Percentiles rank a stretch among this genome's conserved stretches.
Evolutionary conservation across 2,113 vertebrate species (phyloP).

Genomic region (rat (Rattus norvegicus)): DNA sequence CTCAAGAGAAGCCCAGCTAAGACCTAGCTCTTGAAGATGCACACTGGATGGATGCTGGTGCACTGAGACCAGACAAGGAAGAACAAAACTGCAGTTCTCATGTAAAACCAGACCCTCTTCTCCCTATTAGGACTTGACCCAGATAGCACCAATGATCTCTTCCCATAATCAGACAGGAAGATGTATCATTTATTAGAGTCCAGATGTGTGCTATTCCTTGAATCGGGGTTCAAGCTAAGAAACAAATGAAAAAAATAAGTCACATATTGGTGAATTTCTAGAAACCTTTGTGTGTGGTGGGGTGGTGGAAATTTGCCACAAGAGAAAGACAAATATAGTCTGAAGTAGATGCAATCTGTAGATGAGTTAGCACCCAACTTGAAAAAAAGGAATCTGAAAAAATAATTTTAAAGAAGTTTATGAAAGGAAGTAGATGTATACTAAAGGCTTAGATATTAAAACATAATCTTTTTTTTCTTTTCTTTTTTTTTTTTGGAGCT

Average conservation of each 20-base stretch:
- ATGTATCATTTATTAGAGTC: not conserved
- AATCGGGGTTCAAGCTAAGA: not conserved
- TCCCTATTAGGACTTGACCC: not conserved
- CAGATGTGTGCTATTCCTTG: not conserved
- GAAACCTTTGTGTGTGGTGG: not conserved
- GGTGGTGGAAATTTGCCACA: not conserved
- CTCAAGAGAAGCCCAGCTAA: not conserved
- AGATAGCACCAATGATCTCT: not conserved
- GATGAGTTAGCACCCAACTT: not conserved
- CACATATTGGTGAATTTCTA: not conserved
- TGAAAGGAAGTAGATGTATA: not conserved
- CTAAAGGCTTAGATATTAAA: constrained; percentile 17
- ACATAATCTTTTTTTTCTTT: not conserved
- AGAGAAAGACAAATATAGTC: not conserved
- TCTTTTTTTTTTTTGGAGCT: too few relatives aligned
- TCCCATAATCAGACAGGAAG: not conserved
- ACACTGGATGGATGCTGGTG: not conserved
- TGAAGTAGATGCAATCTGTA: not conserved
- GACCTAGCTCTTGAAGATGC: not conserved
- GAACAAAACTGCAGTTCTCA: not conserved
- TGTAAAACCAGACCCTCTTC: not conserved
- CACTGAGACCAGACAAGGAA: not conserved
- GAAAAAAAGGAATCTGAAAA: not conserved
- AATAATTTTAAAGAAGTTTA: not conserved
- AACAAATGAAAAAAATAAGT: not conserved